phyloP scores from a whole-genome alignment of 2,113 vertebrate genomes.

The Macrotis lagotis region DNA sequence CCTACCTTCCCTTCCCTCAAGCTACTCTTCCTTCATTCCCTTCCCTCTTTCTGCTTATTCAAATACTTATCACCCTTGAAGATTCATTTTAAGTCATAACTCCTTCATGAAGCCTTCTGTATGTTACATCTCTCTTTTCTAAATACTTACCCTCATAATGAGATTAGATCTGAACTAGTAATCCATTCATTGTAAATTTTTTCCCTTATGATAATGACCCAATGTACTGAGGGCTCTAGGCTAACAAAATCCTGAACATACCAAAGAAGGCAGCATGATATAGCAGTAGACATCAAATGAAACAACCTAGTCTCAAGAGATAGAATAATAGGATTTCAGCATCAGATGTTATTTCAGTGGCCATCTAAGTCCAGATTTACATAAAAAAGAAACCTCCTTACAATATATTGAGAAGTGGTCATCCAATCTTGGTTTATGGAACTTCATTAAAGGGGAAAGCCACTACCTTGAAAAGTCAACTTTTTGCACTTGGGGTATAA shows the following conservation, averaged over 20 bases:
- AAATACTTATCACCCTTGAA: neutral
- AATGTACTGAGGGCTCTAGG: neutral
- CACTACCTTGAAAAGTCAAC: neutral
- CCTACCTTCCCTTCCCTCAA: neutral
- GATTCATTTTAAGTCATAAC: neutral
- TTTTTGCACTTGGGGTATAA: neutral
- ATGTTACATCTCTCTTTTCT: neutral
- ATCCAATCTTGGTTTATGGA: neutral
- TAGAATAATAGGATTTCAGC: neutral
- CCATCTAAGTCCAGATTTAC: neutral
- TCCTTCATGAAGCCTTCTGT: neutral
- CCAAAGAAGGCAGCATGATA: neutral
- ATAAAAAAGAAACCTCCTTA: neutral
- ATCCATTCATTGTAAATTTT: neutral
- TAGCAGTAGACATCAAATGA: neutral
- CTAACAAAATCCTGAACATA: neutral
- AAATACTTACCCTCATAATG: neutral
- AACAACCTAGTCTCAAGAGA: neutral
- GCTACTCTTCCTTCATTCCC: neutral
- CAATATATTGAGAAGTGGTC: neutral
- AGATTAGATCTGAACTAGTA: neutral
- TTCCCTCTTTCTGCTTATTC: constrained; percentile 5
- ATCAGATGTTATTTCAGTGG: neutral
- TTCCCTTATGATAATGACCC: neutral
- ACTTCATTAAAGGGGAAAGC: neutral